Evolutionary conservation across 2,797 vertebrate genomes (phyloP).

Genomic region (Crenichthys baileyi): DNA sequence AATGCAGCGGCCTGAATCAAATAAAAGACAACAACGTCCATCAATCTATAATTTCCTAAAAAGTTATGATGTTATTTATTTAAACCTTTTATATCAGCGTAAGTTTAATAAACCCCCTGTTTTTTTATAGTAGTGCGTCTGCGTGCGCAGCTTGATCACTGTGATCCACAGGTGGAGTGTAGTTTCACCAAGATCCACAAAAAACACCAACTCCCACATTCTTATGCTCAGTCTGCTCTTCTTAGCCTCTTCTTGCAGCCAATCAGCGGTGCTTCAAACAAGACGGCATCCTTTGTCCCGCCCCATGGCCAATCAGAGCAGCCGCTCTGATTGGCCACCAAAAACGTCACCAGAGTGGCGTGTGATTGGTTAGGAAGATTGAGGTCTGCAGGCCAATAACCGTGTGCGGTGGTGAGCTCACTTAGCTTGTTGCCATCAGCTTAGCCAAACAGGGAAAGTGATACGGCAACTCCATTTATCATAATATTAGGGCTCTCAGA

Average conservation of each 20-base stretch:
- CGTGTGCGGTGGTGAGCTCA: constrained; percentile 84
- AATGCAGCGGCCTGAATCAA: no score
- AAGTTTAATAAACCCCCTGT: rapidly evolving
- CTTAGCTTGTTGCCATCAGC: constrained; percentile 83
- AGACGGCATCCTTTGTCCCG: constrained; percentile 58
- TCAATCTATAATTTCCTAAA: neutral
- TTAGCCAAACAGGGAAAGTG: constrained; percentile 77
- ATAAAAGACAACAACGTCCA: neutral
- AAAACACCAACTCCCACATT: constrained; percentile 65
- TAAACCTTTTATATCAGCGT: neutral
- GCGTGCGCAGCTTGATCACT: neutral
- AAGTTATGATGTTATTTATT: neutral
- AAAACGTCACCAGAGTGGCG: constrained; percentile 76
- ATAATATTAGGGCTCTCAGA: neutral
- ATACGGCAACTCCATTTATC: neutral
- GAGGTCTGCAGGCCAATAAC: constrained; percentile 79
- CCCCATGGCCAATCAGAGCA: constrained; percentile 64
- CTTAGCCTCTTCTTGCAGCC: constrained; percentile 54
- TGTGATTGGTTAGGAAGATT: constrained; percentile 75
- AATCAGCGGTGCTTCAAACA: constrained; percentile 75
- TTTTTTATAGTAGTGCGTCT: neutral
- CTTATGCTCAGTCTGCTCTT: constrained; percentile 14
- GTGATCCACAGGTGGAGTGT: constrained; percentile 63
- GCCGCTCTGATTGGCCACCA: neutral
- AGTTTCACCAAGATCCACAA: constrained; percentile 50